phyloP scores from a whole-genome alignment of 1,140 invertebrate species.

The Spodoptera frugiperda region DNA sequence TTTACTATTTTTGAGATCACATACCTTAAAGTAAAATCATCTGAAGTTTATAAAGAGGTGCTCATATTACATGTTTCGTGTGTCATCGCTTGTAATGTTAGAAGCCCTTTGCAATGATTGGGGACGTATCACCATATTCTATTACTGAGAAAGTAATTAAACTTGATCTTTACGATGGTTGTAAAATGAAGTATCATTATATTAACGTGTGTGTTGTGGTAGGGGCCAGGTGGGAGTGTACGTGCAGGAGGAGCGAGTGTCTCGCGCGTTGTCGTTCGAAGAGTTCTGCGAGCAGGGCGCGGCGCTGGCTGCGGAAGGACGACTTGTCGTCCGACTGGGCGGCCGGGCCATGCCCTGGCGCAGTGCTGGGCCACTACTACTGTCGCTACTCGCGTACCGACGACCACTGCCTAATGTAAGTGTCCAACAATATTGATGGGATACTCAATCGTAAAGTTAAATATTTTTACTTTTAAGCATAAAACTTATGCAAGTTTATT shows the following conservation, averaged over 20 bases:
- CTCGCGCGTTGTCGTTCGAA: conserved; percentile 92
- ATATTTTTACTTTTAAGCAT: too few relatives aligned
- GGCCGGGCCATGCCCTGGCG: conserved; percentile 96
- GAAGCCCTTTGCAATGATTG: neutral
- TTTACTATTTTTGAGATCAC: too few relatives aligned
- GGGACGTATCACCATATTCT: too few relatives aligned
- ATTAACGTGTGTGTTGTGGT: conserved; percentile 13
- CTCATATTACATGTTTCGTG: too few relatives aligned
- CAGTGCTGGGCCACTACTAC: conserved; percentile 94
- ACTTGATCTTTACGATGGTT: neutral
- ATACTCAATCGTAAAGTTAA: too few relatives aligned
- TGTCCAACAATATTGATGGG: conserved; percentile 21
- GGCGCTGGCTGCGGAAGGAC: conserved; percentile 91
- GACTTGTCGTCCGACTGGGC: conserved; percentile 95
- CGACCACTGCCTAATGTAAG: conserved; percentile 91
- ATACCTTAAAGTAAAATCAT: too few relatives aligned
- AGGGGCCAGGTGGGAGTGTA: conserved; percentile 78
- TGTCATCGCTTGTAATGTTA: too few relatives aligned
- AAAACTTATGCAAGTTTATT: too few relatives aligned
- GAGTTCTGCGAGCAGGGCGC: conserved; percentile 94
- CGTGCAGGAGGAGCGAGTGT: conserved; percentile 73
- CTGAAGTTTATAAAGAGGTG: too few relatives aligned
- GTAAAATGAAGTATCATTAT: neutral
- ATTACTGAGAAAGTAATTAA: too few relatives aligned
- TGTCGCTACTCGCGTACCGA: conserved; percentile 94